A percentile compares a stretch with the other conserved stretches of the same genome.
Evolutionary conservation across 2,113 vertebrate genomes (phyloP).

Genomic region (Peromyscus polionotus): DNA sequence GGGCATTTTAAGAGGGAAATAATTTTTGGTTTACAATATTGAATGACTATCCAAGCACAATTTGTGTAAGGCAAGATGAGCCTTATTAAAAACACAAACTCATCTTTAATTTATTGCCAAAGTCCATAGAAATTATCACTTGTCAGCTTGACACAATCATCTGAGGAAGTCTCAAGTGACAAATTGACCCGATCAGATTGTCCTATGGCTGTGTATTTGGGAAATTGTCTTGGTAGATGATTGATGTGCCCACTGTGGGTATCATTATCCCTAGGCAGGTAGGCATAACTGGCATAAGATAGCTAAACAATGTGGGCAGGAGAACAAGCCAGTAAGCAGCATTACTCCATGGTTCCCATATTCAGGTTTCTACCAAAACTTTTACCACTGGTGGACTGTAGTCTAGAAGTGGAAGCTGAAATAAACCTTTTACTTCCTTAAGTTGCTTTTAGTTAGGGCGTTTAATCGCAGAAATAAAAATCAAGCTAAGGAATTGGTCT

Average conservation of each 20-base stretch:
- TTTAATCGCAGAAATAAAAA: background rate
- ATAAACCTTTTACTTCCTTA: background rate
- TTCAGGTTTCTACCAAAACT: background rate
- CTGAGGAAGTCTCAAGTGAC: background rate
- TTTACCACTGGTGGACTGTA: background rate
- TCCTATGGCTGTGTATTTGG: background rate
- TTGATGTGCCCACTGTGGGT: background rate
- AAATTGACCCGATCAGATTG: background rate
- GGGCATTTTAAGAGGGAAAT: constrained; percentile 41
- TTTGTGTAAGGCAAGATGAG: background rate
- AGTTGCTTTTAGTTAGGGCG: background rate
- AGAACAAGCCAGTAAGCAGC: background rate
- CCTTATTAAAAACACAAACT: background rate
- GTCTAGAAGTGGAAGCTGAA: background rate
- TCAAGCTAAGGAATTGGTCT: background rate
- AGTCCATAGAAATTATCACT: background rate
- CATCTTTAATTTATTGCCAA: background rate
- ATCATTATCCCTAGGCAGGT: background rate
- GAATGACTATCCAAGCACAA: background rate
- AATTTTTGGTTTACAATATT: constrained; percentile 52
- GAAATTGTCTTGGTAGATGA: background rate
- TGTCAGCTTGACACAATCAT: background rate
- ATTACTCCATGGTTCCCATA: background rate
- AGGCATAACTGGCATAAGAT: background rate
- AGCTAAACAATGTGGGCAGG: background rate